Evolutionary conservation across 2,113 vertebrate species (phyloP).

Genomic region (Pica pica): DNA sequence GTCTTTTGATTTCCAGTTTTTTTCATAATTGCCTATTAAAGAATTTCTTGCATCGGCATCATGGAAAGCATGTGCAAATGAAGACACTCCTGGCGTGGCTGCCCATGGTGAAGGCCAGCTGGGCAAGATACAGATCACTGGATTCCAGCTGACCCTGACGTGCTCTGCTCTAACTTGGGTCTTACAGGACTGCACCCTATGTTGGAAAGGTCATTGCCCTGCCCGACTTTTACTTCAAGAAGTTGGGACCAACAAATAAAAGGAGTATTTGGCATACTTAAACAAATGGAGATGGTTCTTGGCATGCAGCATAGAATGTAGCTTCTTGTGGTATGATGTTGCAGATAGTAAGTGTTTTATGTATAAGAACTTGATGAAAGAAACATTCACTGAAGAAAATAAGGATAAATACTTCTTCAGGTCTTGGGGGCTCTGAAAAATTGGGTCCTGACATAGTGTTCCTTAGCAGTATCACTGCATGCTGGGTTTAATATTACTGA

Average conservation of each 20-base stretch:
- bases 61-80: neutral
- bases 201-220: neutral
- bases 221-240: neutral
- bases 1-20: neutral
- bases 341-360: neutral
- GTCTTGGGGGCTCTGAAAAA: neutral
- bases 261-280: neutral
- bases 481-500: neutral
- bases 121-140: accelerated
- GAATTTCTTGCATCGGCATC: neutral
- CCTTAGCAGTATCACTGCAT: neutral
- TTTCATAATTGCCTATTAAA: neutral
- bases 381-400: neutral
- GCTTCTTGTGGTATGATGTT: neutral
- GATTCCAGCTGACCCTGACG: neutral
- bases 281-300: neutral
- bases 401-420: neutral
- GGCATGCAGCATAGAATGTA: neutral
- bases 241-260: neutral
- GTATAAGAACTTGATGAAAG: neutral
- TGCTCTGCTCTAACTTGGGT: neutral
- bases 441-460: neutral
- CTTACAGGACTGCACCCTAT: accelerated
- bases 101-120: neutral
- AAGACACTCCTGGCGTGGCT: neutral